Percentiles rank a stretch among this genome's conserved stretches.
These are phyloP conservation scores for Eriosoma lanigerum DNA, from an alignment of 1,140 invertebrate genomes.

Conservation along the genomic window DNA sequence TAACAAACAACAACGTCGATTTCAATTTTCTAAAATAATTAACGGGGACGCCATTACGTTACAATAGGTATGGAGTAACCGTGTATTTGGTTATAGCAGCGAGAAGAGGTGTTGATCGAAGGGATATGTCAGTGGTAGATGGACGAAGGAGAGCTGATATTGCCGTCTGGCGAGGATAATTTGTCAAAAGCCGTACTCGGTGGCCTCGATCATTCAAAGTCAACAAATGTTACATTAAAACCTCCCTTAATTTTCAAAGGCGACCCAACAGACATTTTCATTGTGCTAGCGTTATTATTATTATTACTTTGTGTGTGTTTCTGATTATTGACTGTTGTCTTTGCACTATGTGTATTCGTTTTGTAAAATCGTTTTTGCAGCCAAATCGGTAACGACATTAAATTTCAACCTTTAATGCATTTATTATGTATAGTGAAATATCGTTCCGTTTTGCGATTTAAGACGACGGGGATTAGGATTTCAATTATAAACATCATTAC, in stretches of 20 bases:
- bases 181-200: conserved; percentile 25
- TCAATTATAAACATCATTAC: too few relatives aligned
- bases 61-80: conserved; percentile 3
- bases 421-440: too few relatives aligned
- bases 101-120: conserved; percentile 17
- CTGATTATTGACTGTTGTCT: too few relatives aligned
- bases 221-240: conserved; percentile 48
- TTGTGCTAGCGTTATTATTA: conserved; percentile 25
- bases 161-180: conserved; percentile 20
- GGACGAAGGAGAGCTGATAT: conserved; percentile 8
- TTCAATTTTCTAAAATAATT: conserved; percentile 48
- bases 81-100: neutral
- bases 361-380: neutral
- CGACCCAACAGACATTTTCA: conserved; percentile 13
- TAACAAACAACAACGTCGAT: conserved; percentile 32
- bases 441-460: too few relatives aligned
- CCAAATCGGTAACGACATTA: too few relatives aligned
- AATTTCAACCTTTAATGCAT: too few relatives aligned
- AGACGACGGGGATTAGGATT: too few relatives aligned
- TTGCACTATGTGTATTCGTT: neutral
- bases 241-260: conserved; percentile 28
- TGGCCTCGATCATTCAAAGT: conserved; percentile 43
- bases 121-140: neutral
- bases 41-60: conserved; percentile 20
- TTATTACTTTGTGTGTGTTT: conserved; percentile 6